These are phyloP conservation scores for Acrossocheilus wenchowensis DNA, from an alignment of 2,797 vertebrate species.

Conservation along the genomic window DNA sequence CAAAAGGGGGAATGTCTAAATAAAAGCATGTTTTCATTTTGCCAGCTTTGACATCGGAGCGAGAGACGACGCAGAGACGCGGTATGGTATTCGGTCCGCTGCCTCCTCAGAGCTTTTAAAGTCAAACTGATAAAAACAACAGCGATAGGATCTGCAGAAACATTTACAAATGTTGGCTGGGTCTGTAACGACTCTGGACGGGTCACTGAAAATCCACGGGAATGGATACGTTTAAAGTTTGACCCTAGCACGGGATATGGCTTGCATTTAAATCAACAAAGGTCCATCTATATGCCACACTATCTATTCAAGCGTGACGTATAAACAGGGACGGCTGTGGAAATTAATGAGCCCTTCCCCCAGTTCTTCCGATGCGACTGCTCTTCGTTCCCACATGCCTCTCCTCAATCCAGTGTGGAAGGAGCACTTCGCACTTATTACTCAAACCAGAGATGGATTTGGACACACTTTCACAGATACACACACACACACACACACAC, in stretches of 20 bases:
- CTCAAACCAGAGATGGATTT: slow-evolving; percentile 45
- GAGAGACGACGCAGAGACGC: not conserved
- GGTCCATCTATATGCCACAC: slow-evolving; percentile 29
- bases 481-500: not conserved
- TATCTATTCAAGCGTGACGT: slow-evolving; percentile 27
- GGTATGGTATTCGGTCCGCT: slow-evolving; percentile 35
- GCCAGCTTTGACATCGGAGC: slow-evolving; percentile 42
- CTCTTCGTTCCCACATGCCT: slow-evolving; percentile 40
- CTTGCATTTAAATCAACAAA: slow-evolving; percentile 73
- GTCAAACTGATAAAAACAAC: slow-evolving; percentile 31
- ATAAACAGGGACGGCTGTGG: slow-evolving; percentile 20
- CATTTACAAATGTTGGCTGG: slow-evolving; percentile 31
- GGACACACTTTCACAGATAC: slow-evolving; percentile 34
- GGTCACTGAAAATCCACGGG: not conserved
- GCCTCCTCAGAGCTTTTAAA: slow-evolving; percentile 31
- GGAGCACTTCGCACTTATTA: slow-evolving; percentile 53
- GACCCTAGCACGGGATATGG: slow-evolving; percentile 36
- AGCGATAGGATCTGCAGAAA: slow-evolving; percentile 37
- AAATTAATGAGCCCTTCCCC: slow-evolving; percentile 53
- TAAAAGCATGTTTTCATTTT: slow-evolving; percentile 42
- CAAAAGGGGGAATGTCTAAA: slow-evolving; percentile 53
- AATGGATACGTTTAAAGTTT: not conserved
- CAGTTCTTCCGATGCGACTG: slow-evolving; percentile 9
- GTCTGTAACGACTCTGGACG: not conserved
- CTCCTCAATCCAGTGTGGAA: slow-evolving; percentile 35